phyloP scores from a whole-genome alignment of 64 coral and sea anemone species.

The Trachythela sp. region DNA sequence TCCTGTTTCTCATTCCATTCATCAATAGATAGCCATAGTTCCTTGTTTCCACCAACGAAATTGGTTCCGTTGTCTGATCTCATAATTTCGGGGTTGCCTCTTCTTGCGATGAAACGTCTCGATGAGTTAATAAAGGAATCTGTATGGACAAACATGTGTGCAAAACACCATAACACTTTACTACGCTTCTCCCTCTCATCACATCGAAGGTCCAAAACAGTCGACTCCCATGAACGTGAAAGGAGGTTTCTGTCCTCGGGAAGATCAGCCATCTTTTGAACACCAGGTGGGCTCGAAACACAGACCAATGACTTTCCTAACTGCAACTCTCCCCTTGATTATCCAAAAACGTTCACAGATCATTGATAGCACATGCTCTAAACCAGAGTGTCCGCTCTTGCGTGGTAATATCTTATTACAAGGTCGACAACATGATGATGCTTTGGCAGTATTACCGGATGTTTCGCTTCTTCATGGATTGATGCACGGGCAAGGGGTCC shows the following conservation, averaged over 20 bases:
- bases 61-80: background rate
- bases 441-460: constrained; percentile 51
- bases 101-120: background rate
- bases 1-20: background rate
- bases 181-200: background rate
- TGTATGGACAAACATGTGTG: background rate
- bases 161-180: constrained; percentile 43
- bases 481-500: constrained; percentile 21
- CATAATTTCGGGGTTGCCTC: background rate
- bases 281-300: constrained; percentile 31
- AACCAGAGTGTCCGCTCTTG: constrained; percentile 22
- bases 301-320: constrained; percentile 5
- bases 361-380: constrained; percentile 41
- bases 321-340: constrained; percentile 26
- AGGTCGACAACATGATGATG: constrained; percentile 47
- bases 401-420: constrained; percentile 29
- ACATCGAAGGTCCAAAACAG: constrained; percentile 46
- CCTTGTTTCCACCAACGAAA: background rate
- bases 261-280: constrained; percentile 32
- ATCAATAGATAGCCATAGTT: background rate
- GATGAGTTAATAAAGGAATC: background rate
- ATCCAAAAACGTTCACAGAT: constrained; percentile 44
- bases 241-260: constrained; percentile 26
- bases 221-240: constrained; percentile 57
- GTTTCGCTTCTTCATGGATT: constrained; percentile 31